These are phyloP conservation scores for Dermatemys mawii DNA, from an alignment of 2,113 vertebrate species.

Conservation along the genomic window DNA sequence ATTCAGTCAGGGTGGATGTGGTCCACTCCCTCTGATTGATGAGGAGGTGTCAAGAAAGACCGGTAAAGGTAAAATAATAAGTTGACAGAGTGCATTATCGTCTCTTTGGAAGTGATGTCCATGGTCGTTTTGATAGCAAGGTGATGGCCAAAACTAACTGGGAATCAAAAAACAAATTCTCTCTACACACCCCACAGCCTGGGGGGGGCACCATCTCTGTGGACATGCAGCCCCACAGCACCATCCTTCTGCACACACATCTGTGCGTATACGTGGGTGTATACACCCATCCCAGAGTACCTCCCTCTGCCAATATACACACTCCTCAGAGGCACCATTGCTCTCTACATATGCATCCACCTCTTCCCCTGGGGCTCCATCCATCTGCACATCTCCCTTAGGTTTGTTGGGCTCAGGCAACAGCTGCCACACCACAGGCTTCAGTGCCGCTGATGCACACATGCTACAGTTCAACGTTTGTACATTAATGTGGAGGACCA, in stretches of 20 bases:
- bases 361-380: neutral
- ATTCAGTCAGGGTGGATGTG: too few relatives aligned
- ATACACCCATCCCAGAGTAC: too few relatives aligned
- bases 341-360: too few relatives aligned
- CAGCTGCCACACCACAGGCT: neutral
- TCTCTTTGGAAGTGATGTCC: neutral
- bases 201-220: too few relatives aligned
- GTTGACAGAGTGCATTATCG: neutral
- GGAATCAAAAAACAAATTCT: too few relatives aligned
- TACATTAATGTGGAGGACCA: neutral
- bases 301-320: too few relatives aligned
- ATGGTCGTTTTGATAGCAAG: neutral
- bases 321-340: too few relatives aligned
- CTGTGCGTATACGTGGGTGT: too few relatives aligned
- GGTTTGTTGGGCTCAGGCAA: neutral
- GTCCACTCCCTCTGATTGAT: too few relatives aligned
- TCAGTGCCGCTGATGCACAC: neutral
- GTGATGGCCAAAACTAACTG: neutral
- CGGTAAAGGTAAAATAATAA: neutral
- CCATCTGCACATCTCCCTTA: neutral
- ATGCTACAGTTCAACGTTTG: neutral
- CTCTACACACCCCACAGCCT: too few relatives aligned
- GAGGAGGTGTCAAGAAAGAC: neutral
- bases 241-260: too few relatives aligned
- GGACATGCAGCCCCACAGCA: too few relatives aligned